Conservation (phyloP, 2,113 vertebrate genomes). For the Sinocyclocheilus anophthalmus region DNA sequence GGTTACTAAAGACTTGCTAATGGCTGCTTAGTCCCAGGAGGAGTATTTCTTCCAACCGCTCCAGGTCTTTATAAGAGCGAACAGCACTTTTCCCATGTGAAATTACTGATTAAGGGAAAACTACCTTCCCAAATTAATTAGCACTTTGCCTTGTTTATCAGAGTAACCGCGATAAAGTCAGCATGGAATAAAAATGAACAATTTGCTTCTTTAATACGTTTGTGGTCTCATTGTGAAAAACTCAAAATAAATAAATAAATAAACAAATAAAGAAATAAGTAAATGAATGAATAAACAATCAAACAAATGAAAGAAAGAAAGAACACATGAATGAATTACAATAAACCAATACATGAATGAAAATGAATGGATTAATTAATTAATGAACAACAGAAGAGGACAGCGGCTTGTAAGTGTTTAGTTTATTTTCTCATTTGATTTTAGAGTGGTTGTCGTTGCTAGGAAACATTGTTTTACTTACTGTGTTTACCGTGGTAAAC, state of each 20-base stretch:
- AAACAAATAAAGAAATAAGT: no score
- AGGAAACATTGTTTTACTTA: no score
- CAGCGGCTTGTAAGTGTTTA: no score
- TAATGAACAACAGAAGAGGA: no score
- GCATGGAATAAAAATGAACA: not conserved
- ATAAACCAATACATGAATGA: no score
- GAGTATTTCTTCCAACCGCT: not conserved
- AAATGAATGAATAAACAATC: not conserved
- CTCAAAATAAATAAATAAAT: not conserved
- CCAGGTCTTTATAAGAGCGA: constrained; percentile 1
- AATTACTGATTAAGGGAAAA: not conserved
- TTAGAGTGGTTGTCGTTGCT: no score
- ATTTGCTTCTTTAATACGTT: not conserved
- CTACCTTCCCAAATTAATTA: constrained; percentile 20
- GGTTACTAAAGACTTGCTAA: constrained; percentile 24
- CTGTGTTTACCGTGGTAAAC: no score
- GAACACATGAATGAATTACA: no score
- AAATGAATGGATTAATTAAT: no score
- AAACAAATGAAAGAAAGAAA: not conserved
- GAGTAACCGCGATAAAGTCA: not conserved
- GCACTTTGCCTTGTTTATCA: constrained; percentile 27
- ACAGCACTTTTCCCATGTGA: not conserved
- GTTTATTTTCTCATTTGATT: no score
- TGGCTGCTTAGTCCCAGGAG: not conserved
- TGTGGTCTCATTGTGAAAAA: no score